These are phyloP conservation scores for Brachypodius melanocephalos DNA, from an alignment of 2,113 vertebrate species.

Conservation along the genomic window DNA sequence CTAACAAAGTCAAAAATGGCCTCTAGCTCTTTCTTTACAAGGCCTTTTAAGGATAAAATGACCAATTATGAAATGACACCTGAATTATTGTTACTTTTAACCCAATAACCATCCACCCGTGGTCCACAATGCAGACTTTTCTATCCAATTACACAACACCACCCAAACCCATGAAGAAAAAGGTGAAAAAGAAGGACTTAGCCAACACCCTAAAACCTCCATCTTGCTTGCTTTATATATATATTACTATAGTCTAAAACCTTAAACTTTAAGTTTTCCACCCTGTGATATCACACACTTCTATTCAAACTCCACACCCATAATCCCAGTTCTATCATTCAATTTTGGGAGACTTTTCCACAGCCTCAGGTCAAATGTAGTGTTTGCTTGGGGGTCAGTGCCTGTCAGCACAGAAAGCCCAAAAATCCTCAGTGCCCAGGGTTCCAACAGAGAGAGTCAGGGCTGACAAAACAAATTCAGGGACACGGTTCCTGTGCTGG, in stretches of 20 bases:
- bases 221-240: background rate
- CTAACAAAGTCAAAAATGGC: background rate
- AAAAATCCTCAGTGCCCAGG: background rate
- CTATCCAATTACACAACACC: background rate
- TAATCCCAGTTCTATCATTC: background rate
- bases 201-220: background rate
- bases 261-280: background rate
- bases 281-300: background rate
- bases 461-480: background rate
- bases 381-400: background rate
- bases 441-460: background rate
- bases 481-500: accelerated
- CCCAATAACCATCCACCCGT: background rate
- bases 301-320: background rate
- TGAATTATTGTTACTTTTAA: background rate
- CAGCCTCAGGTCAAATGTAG: background rate
- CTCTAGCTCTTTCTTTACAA: background rate
- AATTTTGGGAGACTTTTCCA: background rate
- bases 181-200: background rate
- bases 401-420: background rate
- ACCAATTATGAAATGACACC: background rate
- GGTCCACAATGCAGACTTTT: background rate
- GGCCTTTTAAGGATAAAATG: background rate
- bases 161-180: background rate
- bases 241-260: background rate